Evolutionary conservation across 2,888 invertebrate genomes (phyloP).

Genomic region (Drosophila longiperda): DNA sequence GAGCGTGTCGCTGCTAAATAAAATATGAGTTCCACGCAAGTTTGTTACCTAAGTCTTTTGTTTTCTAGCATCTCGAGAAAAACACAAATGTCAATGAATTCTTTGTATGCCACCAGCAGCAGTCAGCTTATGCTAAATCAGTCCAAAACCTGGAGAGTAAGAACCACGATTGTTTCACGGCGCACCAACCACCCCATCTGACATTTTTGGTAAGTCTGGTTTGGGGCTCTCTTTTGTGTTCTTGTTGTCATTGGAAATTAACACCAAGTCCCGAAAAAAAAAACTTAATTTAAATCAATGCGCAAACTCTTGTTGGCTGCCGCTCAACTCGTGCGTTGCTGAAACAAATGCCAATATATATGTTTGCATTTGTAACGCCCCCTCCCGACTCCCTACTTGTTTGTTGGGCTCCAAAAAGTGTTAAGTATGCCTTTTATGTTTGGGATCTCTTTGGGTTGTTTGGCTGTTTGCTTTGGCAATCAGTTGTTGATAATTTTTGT

Average conservation of each 20-base stretch:
- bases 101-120: slow-evolving; percentile 41
- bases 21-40: slow-evolving; percentile 77
- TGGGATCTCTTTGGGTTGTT: slow-evolving; percentile 43
- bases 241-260: slow-evolving; percentile 70
- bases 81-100: slow-evolving; percentile 69
- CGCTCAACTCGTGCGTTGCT: slow-evolving; percentile 76
- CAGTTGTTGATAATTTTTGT: slow-evolving; percentile 78
- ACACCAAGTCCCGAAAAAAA: slow-evolving; percentile 50
- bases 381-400: slow-evolving; percentile 44
- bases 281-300: slow-evolving; percentile 78
- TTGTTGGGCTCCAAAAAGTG: slow-evolving; percentile 81
- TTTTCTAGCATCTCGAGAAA: slow-evolving; percentile 24
- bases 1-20: slow-evolving; percentile 57
- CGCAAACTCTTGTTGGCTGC: slow-evolving; percentile 56
- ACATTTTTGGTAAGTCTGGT: neutral
- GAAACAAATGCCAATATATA: slow-evolving; percentile 73
- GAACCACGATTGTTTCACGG: slow-evolving; percentile 26
- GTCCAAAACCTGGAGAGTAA: slow-evolving; percentile 41
- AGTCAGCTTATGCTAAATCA: slow-evolving; percentile 64
- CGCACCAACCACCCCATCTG: neutral
- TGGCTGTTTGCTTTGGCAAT: slow-evolving; percentile 70
- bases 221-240: slow-evolving; percentile 31
- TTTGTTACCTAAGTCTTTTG: slow-evolving; percentile 70
- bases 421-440: slow-evolving; percentile 71
- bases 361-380: slow-evolving; percentile 20